A percentile compares a stretch with the other conserved stretches of the same genome.
Evolutionary conservation across 1,140 invertebrate species (phyloP).

Genomic region (Lordiphosa clarofinis): DNA sequence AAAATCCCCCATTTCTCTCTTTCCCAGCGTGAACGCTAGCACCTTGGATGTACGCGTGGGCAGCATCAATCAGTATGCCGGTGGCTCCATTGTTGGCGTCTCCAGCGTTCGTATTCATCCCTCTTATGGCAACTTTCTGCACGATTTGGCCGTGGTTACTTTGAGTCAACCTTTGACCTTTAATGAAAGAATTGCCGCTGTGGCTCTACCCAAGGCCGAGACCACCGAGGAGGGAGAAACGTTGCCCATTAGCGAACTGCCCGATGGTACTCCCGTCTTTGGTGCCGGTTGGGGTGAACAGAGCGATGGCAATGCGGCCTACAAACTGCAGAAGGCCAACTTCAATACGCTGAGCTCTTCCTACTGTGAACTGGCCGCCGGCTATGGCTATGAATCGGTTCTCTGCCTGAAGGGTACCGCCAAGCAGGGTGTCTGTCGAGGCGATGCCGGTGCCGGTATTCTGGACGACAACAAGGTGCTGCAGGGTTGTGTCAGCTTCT

Average conservation of each 20-base stretch:
- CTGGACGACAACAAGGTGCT: slow-evolving; percentile 40
- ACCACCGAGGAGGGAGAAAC: slow-evolving; percentile 10
- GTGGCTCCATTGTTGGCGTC: slow-evolving; percentile 46
- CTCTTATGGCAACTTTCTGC: slow-evolving; percentile 69
- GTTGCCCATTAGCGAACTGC: slow-evolving; percentile 17
- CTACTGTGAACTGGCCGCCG: slow-evolving; percentile 50
- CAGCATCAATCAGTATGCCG: slow-evolving; percentile 71
- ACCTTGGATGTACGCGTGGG: slow-evolving; percentile 52
- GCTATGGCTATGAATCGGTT: slow-evolving; percentile 54
- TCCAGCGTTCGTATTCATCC: slow-evolving; percentile 70
- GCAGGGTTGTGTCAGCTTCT: slow-evolving; percentile 53
- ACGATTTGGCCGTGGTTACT: slow-evolving; percentile 81
- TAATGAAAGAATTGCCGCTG: slow-evolving; percentile 61
- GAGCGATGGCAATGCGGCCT: slow-evolving; percentile 38
- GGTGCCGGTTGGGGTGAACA: slow-evolving; percentile 63
- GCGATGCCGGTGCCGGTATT: slow-evolving; percentile 58
- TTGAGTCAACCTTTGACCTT: slow-evolving; percentile 64
- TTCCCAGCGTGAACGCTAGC: slow-evolving; percentile 21
- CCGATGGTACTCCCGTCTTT: slow-evolving; percentile 50
- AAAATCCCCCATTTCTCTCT: not conserved
- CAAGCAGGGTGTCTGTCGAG: slow-evolving; percentile 58
- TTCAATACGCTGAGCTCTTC: slow-evolving; percentile 41
- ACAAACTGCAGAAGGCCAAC: slow-evolving; percentile 58
- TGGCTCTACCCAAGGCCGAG: slow-evolving; percentile 46
- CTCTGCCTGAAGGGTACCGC: slow-evolving; percentile 52